Evolutionary conservation across 64 coral and sea anemone genomes (phyloP), one percentile per base, ranked within the genome.

Genomic region (Montipora cactus): DNA sequence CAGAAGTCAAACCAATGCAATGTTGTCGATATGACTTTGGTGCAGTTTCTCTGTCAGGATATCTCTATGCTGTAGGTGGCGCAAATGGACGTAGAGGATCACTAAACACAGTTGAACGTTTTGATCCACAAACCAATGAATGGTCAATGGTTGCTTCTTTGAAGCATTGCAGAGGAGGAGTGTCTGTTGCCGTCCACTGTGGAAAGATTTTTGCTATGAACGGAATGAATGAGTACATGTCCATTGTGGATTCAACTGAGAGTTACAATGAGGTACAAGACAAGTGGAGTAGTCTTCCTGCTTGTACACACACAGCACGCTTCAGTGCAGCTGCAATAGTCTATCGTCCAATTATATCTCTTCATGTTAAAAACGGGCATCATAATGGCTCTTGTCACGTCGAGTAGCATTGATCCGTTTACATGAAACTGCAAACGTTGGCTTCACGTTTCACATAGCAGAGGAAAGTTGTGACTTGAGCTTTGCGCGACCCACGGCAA

Each of bases 141-240:
- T 99, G 98, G 98, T 91, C 95, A 19, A 95, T 85, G 50, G 84
- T 99, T 51, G 92, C 98, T 1, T 47, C 95, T 69, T 93, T 99
- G 68, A 96, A 96, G 89, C 95, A 94, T 45, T 96, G 95, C 45
- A 76, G 98, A 19, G 98, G 98, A 47, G 98, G 98, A 44, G 84
- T 96, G 18, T 96, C 95, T 8, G 95, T 96, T 18, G 87, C 98
- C 14, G 92, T 99, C 12, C 89, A 99, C 22, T 99, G 95, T 76
- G 98, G 98, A 20, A 99, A 99, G 64, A 99, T 99, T 66, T 99
- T 96, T 87, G 98, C 94, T 3, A 93, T 99, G 8, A 99, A 99
- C 83, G 98, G 98, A 64, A 99, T 99, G 98, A 99, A 96, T 87
- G 95, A 96, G 64, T 99, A 96, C 57, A 99, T 99, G 98, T 96